Percentiles rank a stretch among this genome's conserved stretches.
These are phyloP conservation scores for Orgyia antiqua DNA, from an alignment of 2,888 invertebrate species.

Conservation along the genomic window DNA sequence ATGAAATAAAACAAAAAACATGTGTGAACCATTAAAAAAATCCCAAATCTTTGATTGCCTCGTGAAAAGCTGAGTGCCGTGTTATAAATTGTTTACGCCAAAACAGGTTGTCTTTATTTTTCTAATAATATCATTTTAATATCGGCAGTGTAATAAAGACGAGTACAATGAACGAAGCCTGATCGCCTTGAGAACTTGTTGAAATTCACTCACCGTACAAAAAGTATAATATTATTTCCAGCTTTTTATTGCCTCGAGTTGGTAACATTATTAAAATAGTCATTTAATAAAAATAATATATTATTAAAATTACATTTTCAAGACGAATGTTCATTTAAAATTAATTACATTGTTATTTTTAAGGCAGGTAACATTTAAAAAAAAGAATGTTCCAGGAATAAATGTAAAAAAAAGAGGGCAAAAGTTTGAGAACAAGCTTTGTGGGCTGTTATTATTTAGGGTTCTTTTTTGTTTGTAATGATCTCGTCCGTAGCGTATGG, in stretches of 20 bases:
- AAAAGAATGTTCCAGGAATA: not conserved
- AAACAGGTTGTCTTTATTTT: slow-evolving; percentile 32
- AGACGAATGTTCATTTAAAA: slow-evolving; percentile 3
- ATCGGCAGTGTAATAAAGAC: slow-evolving; percentile 38
- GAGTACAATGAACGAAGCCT: slow-evolving; percentile 66
- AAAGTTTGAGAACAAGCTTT: slow-evolving; percentile 55
- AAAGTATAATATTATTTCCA: slow-evolving; percentile 26
- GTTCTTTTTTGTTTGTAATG: slow-evolving; percentile 73
- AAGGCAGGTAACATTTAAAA: no score
- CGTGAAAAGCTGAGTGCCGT: slow-evolving; percentile 18
- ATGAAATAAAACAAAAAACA: slow-evolving; percentile 7
- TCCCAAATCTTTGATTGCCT: slow-evolving; percentile 21
- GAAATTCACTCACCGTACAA: slow-evolving; percentile 35
- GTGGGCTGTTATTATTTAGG: slow-evolving; percentile 66
- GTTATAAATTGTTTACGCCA: slow-evolving; percentile 23
- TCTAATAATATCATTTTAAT: slow-evolving; percentile 32
- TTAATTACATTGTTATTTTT: not conserved
- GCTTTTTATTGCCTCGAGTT: not conserved
- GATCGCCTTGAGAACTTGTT: slow-evolving; percentile 64
- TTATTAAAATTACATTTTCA: not conserved
- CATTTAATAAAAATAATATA: not conserved
- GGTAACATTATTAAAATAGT: not conserved
- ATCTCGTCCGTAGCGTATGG: slow-evolving; percentile 74
- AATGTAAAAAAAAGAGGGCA: slow-evolving; percentile 9
- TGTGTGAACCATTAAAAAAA: slow-evolving; percentile 7